Percentiles rank a stretch among this genome's conserved stretches.
These are phyloP conservation scores for Oppia nitens DNA, from an alignment of 1,140 invertebrate genomes.

Conservation along the genomic window DNA sequence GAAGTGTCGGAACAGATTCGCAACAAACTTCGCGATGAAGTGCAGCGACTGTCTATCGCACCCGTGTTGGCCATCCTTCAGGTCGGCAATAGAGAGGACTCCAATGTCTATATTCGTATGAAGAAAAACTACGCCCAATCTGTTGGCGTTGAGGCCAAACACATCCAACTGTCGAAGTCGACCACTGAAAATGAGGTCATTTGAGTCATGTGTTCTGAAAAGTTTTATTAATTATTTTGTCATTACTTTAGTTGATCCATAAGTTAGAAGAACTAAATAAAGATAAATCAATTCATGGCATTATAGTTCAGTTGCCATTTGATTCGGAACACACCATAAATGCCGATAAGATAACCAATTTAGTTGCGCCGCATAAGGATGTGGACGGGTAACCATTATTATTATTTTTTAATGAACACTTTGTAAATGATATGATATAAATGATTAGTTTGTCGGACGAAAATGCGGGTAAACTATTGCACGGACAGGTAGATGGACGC, in stretches of 20 bases:
- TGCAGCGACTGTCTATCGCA: constrained; percentile 3
- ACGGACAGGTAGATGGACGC: constrained; percentile 46
- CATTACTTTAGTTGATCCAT: constrained; percentile 37
- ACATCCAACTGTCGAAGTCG: constrained; percentile 59
- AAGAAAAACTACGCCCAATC: constrained; percentile 82
- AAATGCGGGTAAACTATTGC: constrained; percentile 64
- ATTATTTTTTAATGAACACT: background rate
- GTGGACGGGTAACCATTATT: constrained; percentile 62
- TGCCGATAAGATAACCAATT: constrained; percentile 57
- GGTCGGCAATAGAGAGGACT: constrained; percentile 86
- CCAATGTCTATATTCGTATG: constrained; percentile 97
- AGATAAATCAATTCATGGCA: constrained; percentile 71
- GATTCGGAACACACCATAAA: constrained; percentile 66
- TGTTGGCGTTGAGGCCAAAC: constrained; percentile 68
- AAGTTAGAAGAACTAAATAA: constrained; percentile 60
- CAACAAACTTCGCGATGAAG: constrained; percentile 3
- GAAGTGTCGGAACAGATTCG: constrained; percentile 34
- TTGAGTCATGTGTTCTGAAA: constrained; percentile 5
- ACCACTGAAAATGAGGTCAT: constrained; percentile 65
- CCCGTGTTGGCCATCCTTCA: constrained; percentile 24
- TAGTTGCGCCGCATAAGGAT: constrained; percentile 71
- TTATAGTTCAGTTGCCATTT: constrained; percentile 89
- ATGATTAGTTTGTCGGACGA: constrained; percentile 35
- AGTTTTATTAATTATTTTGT: background rate
- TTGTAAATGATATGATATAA: background rate